Conservation (phyloP, 37 sponge, comb jelly and placozoan species). For the Eunapius fragilis region DNA sequence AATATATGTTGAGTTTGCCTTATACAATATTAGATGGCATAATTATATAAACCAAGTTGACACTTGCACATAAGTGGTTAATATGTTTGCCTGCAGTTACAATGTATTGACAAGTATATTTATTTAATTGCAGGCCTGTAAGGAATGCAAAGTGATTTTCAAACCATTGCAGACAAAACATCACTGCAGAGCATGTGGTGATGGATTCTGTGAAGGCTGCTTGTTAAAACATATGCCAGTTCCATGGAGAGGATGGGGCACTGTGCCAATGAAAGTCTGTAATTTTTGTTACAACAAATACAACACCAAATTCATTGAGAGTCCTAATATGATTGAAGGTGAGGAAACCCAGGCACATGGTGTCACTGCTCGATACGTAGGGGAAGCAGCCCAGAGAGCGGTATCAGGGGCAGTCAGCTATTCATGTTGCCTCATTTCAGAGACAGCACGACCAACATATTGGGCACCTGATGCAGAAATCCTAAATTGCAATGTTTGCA, state of each 20-base stretch:
- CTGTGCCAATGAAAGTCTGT: constrained; percentile 85
- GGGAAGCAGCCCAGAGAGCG: constrained; percentile 73
- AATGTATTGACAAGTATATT: background rate
- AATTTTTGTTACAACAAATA: constrained; percentile 66
- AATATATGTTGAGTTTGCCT: no score
- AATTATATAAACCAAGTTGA: no score
- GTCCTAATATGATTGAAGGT: background rate
- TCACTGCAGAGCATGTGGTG: constrained; percentile 95
- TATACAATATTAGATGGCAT: no score
- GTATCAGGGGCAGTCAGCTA: constrained; percentile 64
- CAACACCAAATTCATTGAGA: background rate
- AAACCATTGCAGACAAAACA: constrained; percentile 71
- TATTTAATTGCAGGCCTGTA: constrained; percentile 57
- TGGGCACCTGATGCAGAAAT: constrained; percentile 88
- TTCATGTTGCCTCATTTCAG: constrained; percentile 64
- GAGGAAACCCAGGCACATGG: background rate
- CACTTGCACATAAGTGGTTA: no score
- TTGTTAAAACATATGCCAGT: constrained; percentile 77
- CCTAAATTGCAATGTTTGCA: constrained; percentile 65
- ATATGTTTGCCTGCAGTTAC: no score
- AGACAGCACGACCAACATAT: constrained; percentile 88
- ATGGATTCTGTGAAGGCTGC: constrained; percentile 90
- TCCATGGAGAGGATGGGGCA: constrained; percentile 95
- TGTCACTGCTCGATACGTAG: constrained; percentile 77
- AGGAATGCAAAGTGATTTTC: constrained; percentile 71